These are phyloP conservation scores for Hemistola chrysoprasaria DNA, from an alignment of 2,888 invertebrate genomes.

Conservation along the genomic window DNA sequence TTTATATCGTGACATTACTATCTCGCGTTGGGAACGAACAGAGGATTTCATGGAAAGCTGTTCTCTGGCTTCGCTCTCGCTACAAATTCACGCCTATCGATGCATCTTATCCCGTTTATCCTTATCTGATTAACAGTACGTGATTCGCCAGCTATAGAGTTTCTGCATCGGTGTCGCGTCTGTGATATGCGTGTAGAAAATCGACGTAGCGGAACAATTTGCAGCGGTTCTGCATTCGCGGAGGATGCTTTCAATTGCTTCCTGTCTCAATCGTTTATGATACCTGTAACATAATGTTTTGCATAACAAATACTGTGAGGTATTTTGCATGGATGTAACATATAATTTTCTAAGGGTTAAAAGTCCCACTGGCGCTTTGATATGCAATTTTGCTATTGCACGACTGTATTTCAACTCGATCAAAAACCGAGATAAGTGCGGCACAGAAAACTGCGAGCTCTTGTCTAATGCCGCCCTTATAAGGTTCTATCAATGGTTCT, in stretches of 20 bases:
- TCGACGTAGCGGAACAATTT: slow-evolving; percentile 52
- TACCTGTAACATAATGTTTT: slow-evolving; percentile 38
- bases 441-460: slow-evolving; percentile 48
- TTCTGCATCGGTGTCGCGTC: slow-evolving; percentile 26
- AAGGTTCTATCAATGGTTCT: slow-evolving; percentile 52
- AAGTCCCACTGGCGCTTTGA: slow-evolving; percentile 21
- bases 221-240: slow-evolving; percentile 48
- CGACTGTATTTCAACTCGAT: slow-evolving; percentile 28
- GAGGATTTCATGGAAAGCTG: slow-evolving; percentile 50
- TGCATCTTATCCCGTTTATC: slow-evolving; percentile 50
- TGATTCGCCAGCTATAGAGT: slow-evolving; percentile 35
- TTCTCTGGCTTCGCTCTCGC: slow-evolving; percentile 44
- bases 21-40: slow-evolving; percentile 54
- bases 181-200: slow-evolving; percentile 48
- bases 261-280: slow-evolving; percentile 49
- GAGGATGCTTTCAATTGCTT: slow-evolving; percentile 51
- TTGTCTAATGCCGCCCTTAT: slow-evolving; percentile 61
- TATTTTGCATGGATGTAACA: slow-evolving; percentile 25
- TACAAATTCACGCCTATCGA: slow-evolving; percentile 44
- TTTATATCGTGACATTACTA: slow-evolving; percentile 49
- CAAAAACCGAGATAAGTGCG: slow-evolving; percentile 36
- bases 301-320: slow-evolving; percentile 38
- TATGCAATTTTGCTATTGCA: slow-evolving; percentile 27
- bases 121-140: slow-evolving; percentile 38
- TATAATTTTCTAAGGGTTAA: slow-evolving; percentile 32